Percentiles rank a stretch among this genome's conserved stretches.
phyloP scores from a whole-genome alignment of 2,113 vertebrate genomes.

The Neomonachus schauinslandi region DNA sequence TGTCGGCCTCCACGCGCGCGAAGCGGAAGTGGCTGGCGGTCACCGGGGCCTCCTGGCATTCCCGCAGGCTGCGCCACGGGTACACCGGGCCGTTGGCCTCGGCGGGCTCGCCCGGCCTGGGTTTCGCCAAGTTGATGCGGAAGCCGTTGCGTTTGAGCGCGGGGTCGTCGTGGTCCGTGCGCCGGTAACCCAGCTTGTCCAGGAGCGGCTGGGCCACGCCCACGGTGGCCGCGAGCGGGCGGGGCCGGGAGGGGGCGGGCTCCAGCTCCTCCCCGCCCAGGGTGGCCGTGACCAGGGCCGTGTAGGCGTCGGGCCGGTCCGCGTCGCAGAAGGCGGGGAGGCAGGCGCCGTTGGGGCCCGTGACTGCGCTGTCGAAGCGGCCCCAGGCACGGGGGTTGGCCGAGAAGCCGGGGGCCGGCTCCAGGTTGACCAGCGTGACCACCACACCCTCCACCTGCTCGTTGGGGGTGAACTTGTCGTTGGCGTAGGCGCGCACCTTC shows the following conservation, averaged over 20 bases:
- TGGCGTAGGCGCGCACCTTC: conserved; percentile 96
- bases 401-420: conserved; percentile 93
- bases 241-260: conserved; percentile 93
- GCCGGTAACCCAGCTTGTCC: conserved; percentile 92
- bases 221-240: conserved; percentile 89
- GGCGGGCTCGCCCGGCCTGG: conserved; percentile 90
- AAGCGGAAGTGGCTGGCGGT: conserved; percentile 96
- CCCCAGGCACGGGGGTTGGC: conserved; percentile 97
- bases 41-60: conserved; percentile 92
- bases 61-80: conserved; percentile 91
- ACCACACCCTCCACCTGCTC: conserved; percentile 97
- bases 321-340: conserved; percentile 96
- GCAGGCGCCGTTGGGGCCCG: conserved; percentile 95
- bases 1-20: conserved; percentile 96
- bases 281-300: conserved; percentile 93
- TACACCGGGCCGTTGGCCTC: conserved; percentile 96
- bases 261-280: conserved; percentile 97
- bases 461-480: conserved; percentile 92
- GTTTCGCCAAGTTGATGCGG: conserved; percentile 94
- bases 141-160: conserved; percentile 95
- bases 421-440: conserved; percentile 94
- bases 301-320: conserved; percentile 91
- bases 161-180: conserved; percentile 93
- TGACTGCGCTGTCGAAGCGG: conserved; percentile 97
- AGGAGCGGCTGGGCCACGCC: conserved; percentile 96